These are phyloP conservation scores for Sebastes paucispinis DNA, from an alignment of 2,797 vertebrate genomes.

Conservation along the genomic window DNA sequence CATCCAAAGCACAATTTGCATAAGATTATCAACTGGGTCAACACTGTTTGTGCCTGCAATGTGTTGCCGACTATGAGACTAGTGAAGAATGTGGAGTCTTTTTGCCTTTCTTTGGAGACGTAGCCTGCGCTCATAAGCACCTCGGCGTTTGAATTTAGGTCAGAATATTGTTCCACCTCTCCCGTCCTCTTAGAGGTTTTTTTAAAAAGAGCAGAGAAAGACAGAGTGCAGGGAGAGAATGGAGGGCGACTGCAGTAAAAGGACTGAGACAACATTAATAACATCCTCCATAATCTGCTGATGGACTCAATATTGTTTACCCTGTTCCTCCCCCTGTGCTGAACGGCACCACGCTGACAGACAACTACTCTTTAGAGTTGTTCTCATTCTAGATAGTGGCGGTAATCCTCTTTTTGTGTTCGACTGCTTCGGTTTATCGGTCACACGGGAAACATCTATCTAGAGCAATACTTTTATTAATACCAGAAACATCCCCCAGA, in stretches of 20 bases:
- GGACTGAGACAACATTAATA: slow-evolving; percentile 40
- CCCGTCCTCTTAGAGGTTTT: background rate
- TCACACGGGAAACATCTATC: slow-evolving; percentile 29
- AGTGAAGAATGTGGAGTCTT: slow-evolving; percentile 2
- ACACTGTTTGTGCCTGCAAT: slow-evolving; percentile 34
- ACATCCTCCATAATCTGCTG: slow-evolving; percentile 50
- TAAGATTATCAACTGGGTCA: slow-evolving; percentile 59
- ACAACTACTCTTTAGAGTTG: slow-evolving; percentile 22
- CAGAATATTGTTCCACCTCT: slow-evolving; percentile 48
- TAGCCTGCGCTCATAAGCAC: slow-evolving; percentile 4
- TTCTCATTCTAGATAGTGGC: slow-evolving; percentile 38
- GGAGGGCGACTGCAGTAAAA: slow-evolving; percentile 13
- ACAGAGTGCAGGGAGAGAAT: slow-evolving; percentile 17
- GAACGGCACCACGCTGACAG: background rate
- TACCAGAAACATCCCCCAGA: slow-evolving; percentile 9
- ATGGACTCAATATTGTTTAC: slow-evolving; percentile 57
- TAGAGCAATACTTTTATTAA: slow-evolving; percentile 33
- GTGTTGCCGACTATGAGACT: slow-evolving; percentile 12
- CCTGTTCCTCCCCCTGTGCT: background rate
- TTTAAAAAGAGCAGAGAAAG: slow-evolving; percentile 4
- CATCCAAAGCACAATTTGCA: slow-evolving; percentile 32
- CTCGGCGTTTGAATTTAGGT: slow-evolving; percentile 48
- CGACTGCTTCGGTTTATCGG: slow-evolving; percentile 30
- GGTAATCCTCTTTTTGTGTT: slow-evolving; percentile 58
- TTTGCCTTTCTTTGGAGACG: slow-evolving; percentile 2